Percentiles rank a stretch among this genome's conserved stretches.
Conservation (phyloP, 1,140 invertebrate species). For the Nylanderia fulva region DNA sequence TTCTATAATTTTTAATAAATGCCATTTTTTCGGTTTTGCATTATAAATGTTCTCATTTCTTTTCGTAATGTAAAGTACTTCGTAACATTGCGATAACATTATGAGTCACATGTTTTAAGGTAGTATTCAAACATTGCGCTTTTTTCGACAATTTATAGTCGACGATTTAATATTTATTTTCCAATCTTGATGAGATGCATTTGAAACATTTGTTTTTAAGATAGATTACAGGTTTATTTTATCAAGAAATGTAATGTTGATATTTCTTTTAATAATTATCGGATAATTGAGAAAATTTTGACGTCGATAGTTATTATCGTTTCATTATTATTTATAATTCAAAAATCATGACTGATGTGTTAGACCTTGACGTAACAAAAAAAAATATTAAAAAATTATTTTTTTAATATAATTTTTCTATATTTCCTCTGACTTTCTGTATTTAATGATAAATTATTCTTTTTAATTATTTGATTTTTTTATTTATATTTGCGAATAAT, state of each 20-base stretch:
- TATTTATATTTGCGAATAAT: neutral
- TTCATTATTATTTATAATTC: neutral
- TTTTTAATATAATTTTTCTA: neutral
- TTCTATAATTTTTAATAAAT: neutral
- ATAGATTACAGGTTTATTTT: neutral
- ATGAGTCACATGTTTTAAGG: neutral
- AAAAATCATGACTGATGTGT: neutral
- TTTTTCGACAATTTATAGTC: neutral
- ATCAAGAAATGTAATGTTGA: neutral
- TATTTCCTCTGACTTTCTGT: neutral
- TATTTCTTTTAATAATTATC: neutral
- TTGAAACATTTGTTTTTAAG: neutral
- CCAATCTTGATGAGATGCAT: too few species aligned
- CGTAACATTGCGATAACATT: neutral
- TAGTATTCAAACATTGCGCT: neutral
- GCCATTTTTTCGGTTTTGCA: neutral
- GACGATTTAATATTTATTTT: neutral
- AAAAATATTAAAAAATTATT: neutral
- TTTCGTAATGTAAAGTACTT: neutral
- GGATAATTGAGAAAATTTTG: neutral
- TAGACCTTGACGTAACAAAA: neutral
- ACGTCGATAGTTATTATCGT: neutral
- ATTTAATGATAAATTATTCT: neutral
- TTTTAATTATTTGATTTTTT: neutral
- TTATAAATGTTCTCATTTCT: neutral